Evolutionary conservation across 1,140 invertebrate species (phyloP).

Genomic region (Amyelois transitella): DNA sequence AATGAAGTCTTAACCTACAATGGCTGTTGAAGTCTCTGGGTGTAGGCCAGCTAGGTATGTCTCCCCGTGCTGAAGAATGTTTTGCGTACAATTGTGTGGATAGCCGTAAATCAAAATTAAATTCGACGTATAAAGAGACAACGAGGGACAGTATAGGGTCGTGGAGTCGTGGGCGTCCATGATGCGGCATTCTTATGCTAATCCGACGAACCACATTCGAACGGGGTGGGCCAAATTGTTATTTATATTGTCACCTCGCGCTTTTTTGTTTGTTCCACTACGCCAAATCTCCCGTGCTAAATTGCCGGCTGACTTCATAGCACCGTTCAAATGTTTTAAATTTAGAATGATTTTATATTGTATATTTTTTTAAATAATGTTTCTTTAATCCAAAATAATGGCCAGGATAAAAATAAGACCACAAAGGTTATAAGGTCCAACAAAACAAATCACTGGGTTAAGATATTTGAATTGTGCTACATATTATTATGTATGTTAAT

Average conservation of each 20-base stretch:
- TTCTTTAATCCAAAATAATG: neutral
- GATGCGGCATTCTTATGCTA: slow-evolving; percentile 72
- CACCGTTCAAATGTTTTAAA: neutral
- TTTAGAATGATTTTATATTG: slow-evolving; percentile 2
- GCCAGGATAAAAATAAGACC: neutral
- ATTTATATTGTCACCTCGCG: slow-evolving; percentile 72
- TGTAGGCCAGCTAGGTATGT: neutral
- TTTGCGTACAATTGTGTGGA: slow-evolving; percentile 63
- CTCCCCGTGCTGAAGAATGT: slow-evolving; percentile 33
- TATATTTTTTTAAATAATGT: neutral
- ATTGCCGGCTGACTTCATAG: slow-evolving; percentile 49
- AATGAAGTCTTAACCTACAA: neutral
- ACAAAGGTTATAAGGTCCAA: no score
- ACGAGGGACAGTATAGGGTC: slow-evolving; percentile 47
- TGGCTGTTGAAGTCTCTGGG: neutral
- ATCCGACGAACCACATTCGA: slow-evolving; percentile 64
- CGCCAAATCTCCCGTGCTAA: slow-evolving; percentile 45
- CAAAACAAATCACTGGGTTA: no score
- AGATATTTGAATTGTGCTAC: no score
- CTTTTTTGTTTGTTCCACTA: slow-evolving; percentile 58
- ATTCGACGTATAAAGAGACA: slow-evolving; percentile 70
- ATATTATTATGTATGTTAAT: no score
- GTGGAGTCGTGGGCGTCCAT: slow-evolving; percentile 58
- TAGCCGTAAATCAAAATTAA: slow-evolving; percentile 72
- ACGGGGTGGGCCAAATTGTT: slow-evolving; percentile 74